Percentiles rank a stretch among this genome's conserved stretches.
phyloP scores from a whole-genome alignment of 1,140 invertebrate genomes.

The Drosophila takahashii region DNA sequence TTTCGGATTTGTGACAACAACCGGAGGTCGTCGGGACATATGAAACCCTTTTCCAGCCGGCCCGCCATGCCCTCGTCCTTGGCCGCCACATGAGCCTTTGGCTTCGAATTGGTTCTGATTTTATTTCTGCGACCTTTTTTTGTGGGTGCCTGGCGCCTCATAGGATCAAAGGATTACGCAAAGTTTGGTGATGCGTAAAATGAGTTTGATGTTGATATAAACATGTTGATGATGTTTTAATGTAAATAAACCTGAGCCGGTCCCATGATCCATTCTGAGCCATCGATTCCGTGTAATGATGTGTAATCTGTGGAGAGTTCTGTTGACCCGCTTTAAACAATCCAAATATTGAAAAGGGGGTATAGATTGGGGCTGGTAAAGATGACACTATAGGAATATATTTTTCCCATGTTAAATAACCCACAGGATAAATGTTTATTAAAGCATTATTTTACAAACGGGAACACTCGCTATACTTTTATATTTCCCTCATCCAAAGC shows the following conservation, averaged over 20 bases:
- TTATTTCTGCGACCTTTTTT: slow-evolving; percentile 46
- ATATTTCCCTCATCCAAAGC: background rate
- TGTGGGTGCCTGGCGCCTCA: slow-evolving; percentile 46
- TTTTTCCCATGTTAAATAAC: background rate
- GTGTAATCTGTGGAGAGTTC: slow-evolving; percentile 64
- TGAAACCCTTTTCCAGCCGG: slow-evolving; percentile 63
- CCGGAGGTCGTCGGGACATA: slow-evolving; percentile 55
- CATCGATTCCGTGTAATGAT: slow-evolving; percentile 62
- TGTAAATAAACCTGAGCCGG: slow-evolving; percentile 71
- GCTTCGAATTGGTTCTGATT: slow-evolving; percentile 32
- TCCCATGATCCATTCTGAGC: slow-evolving; percentile 22
- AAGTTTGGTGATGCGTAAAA: slow-evolving; percentile 83
- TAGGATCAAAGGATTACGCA: slow-evolving; percentile 82
- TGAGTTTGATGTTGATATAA: slow-evolving; percentile 83
- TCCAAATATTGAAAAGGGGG: slow-evolving; percentile 1
- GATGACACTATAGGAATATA: background rate
- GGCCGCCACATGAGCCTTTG: slow-evolving; percentile 19
- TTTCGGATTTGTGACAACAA: slow-evolving; percentile 72
- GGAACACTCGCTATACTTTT: background rate
- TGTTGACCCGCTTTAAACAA: slow-evolving; percentile 33
- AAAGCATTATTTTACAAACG: no score
- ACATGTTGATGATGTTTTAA: slow-evolving; percentile 83
- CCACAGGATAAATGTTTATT: background rate
- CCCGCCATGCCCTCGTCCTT: background rate
- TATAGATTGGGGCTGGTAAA: background rate